Evolutionary conservation across 35 echinoderm and acorn worm species (phyloP).

Genomic region (Heliocidaris erythrogramma): DNA sequence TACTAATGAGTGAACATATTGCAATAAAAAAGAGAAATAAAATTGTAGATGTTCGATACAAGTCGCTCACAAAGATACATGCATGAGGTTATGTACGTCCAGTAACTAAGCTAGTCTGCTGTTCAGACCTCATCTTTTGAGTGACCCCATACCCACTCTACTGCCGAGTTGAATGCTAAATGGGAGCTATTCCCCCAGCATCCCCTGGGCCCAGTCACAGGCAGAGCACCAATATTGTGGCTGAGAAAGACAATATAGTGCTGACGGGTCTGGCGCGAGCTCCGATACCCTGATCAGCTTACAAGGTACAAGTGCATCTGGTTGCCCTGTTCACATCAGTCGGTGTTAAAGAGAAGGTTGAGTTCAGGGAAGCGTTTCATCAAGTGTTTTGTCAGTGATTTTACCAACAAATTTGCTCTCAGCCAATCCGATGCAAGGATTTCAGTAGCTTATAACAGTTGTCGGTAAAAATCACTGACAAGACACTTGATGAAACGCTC

Average conservation of each 20-base stretch:
- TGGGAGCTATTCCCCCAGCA: not conserved
- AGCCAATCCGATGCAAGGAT: too few species aligned
- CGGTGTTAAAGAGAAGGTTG: too few species aligned
- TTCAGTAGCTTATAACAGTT: too few species aligned
- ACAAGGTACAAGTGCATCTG: slow-evolving; percentile 20
- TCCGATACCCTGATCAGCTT: slow-evolving; percentile 23
- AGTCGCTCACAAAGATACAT: not conserved
- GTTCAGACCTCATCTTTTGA: not conserved
- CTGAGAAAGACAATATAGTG: slow-evolving; percentile 24
- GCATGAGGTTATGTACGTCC: not conserved
- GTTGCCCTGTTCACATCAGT: not conserved
- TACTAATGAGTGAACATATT: too few species aligned
- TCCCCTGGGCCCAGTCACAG: not conserved
- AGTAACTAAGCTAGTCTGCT: not conserved
- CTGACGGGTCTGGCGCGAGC: not conserved
- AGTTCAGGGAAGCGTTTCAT: too few species aligned
- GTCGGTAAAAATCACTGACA: too few species aligned
- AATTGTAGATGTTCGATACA: not conserved
- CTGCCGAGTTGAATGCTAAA: not conserved
- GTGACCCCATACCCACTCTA: not conserved
- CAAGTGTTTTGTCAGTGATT: too few species aligned
- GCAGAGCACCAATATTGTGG: slow-evolving; percentile 32
- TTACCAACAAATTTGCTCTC: too few species aligned
- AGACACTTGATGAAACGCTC: too few species aligned
- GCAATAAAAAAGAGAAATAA: not conserved